Evolutionary conservation across 2,888 invertebrate genomes (phyloP), one percentile per base, ranked within the genome.

Genomic region (Cataglyphis albicans): DNA sequence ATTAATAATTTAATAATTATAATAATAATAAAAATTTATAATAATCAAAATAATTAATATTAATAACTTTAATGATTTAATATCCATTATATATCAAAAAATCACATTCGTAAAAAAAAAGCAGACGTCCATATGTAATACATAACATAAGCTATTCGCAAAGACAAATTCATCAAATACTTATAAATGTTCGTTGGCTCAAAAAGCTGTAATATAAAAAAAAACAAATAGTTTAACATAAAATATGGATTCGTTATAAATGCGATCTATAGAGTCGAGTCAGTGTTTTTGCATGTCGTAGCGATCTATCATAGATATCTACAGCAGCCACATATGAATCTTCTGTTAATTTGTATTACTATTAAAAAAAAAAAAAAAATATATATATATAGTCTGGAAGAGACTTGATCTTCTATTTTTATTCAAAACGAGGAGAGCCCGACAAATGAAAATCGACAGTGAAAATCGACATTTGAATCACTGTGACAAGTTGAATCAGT

Each of bases 211-310:
- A 21, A 1, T 6, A 35, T 76, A 67, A 67, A 78, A 68, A 78
- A 68, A 25, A 57, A 32, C 29, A 9, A 32, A 12, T 35, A 65
- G 67, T 65, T 81, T 78, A 72, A 73, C 72, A 57, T 68, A 81
- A 63, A 85, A 84, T 85, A 86, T 83, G 86, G 85, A 67, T 89
- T 85, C 86, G 86, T 73, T 87, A 87, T 91, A 92, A 93, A 92
- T 90, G 91, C 87, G 67, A 90, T 90, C 90, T 93, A 93, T 92
- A 92, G 93, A 87, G 88, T 90, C 55, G n/a, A 75, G n/a, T 76
- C 21, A 1, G n/a, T 35, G 41, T 57, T 32, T 21, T 12, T 52
- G n/a, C 10, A 32, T 29, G 12, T 12, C 10, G 6, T 55, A 65
- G 18, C 18, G 32, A 78, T 38, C 57, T 21, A 59, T 44, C 44